Conservation (phyloP, 2,113 vertebrate genomes). For the Anhinga anhinga region DNA sequence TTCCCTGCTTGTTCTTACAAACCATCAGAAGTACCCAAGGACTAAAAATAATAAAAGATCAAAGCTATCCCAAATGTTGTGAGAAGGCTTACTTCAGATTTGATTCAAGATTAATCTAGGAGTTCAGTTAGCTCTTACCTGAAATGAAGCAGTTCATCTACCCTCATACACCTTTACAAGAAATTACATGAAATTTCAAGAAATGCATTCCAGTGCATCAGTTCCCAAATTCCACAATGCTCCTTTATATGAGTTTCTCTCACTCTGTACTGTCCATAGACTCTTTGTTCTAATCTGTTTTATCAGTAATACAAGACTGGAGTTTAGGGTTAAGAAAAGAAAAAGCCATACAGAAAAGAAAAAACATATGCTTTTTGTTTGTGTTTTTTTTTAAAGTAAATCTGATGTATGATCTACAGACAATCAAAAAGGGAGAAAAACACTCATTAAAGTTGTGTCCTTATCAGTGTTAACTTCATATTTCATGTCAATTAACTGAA, state of each 20-base stretch:
- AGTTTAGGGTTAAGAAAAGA: neutral
- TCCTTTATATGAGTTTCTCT: neutral
- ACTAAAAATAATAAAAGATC: neutral
- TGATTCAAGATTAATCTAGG: neutral
- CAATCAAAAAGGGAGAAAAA: neutral
- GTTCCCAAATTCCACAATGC: neutral
- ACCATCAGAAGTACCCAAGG: neutral
- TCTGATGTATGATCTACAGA: neutral
- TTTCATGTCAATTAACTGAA: neutral
- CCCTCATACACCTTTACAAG: neutral
- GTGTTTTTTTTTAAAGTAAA: neutral
- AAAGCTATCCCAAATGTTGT: neutral
- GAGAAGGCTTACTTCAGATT: neutral
- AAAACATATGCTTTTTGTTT: neutral
- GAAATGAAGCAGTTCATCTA: neutral
- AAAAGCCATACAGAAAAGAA: accelerated
- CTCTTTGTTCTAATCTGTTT: neutral
- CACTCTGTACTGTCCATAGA: neutral
- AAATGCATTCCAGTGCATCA: neutral
- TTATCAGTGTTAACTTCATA: neutral
- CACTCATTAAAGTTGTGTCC: neutral
- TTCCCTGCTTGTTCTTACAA: neutral
- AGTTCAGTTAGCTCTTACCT: neutral
- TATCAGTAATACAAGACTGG: neutral
- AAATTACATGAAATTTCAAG: too few species aligned